Base-by-base conservation (phyloP, 2,888 invertebrate genomes). In the Lutraria lutraria region DNA sequence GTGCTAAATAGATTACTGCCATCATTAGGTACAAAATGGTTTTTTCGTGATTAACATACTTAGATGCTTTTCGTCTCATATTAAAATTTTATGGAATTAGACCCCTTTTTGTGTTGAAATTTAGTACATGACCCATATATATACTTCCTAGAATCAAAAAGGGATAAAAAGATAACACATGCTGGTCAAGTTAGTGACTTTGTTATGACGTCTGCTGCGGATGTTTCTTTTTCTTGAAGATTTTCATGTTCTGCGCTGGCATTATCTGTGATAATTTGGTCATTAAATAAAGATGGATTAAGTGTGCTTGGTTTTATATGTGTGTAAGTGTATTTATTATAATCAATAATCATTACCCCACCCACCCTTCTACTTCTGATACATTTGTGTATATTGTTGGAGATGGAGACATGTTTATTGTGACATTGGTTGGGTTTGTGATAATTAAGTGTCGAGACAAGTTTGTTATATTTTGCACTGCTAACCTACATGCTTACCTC, bases 281-380 rank as follows among this genome's bases (percentile, higher is more conserved):
- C 86, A 83, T 83, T 89, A 89, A 83, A 72, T 86, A 82, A 89
- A 89, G 89, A 89, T 89, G 89, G 89, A 79, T 43, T 34, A 63
- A 72, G 85, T 85, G 76, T 85, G 85, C 13, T 76, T 76, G 72
- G 34, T 76, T 76, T 76, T n/a, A 34, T 31, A 34, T 76, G 76
- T 76, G 76, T 76, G 31, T 31, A 34, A 31, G 76, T 34, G 31
- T 76, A 31, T 29, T 19, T 43, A 43, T 4, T 43, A 43, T 43
- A 43, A 43, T 43, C 43, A 56, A 19, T 76, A 76, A 76, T 63
- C 63, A 63, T 63, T 76, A 76, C 76, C 76, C 76, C 76, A 76
- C 76, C 76, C 76, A 76, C 76, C 76, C 19, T 76, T 31, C 15
- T 76, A 76, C 76, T 76, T 19, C 31, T 34, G 76, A 12, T 6